phyloP scores from a whole-genome alignment of 2,113 vertebrate species.

The Etia nguti region DNA sequence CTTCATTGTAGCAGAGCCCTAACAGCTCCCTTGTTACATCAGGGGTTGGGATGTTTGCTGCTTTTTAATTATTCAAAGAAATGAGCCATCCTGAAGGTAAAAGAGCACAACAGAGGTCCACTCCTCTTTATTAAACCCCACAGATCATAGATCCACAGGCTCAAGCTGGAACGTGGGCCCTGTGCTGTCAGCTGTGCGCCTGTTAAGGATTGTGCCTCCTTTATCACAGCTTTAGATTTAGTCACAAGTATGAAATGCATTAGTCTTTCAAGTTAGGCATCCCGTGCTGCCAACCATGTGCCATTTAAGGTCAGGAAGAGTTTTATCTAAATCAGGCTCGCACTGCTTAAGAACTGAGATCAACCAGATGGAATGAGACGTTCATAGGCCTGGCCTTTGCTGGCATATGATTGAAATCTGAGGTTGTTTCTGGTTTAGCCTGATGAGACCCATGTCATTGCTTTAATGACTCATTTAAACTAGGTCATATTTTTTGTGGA shows the following conservation, averaged over 20 bases:
- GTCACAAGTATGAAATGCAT: slow-evolving; percentile 33
- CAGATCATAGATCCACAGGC: background rate
- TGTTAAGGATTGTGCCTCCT: background rate
- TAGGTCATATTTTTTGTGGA: background rate
- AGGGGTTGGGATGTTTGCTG: background rate
- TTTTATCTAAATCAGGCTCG: slow-evolving; percentile 34
- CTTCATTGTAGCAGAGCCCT: background rate
- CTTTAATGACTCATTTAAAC: background rate
- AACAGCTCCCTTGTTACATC: background rate
- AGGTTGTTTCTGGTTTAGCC: slow-evolving; percentile 50
- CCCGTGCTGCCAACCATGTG: slow-evolving; percentile 15
- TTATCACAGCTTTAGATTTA: slow-evolving; percentile 30
- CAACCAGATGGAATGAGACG: slow-evolving; percentile 32
- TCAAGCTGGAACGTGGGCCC: background rate
- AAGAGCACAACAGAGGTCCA: background rate
- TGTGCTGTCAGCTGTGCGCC: background rate
- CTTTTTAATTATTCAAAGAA: background rate
- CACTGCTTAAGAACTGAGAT: slow-evolving; percentile 36
- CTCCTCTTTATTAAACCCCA: background rate
- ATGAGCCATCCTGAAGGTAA: background rate
- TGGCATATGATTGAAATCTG: slow-evolving; percentile 25
- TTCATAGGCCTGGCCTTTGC: slow-evolving; percentile 1
- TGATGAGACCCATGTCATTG: slow-evolving; percentile 34
- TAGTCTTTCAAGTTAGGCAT: slow-evolving; percentile 3
- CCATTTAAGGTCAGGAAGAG: slow-evolving; percentile 48